A percentile compares a stretch with the other conserved stretches of the same genome.
Evolutionary conservation across 2,888 invertebrate genomes (phyloP).

Genomic region (Didymodactylos carnosus): DNA sequence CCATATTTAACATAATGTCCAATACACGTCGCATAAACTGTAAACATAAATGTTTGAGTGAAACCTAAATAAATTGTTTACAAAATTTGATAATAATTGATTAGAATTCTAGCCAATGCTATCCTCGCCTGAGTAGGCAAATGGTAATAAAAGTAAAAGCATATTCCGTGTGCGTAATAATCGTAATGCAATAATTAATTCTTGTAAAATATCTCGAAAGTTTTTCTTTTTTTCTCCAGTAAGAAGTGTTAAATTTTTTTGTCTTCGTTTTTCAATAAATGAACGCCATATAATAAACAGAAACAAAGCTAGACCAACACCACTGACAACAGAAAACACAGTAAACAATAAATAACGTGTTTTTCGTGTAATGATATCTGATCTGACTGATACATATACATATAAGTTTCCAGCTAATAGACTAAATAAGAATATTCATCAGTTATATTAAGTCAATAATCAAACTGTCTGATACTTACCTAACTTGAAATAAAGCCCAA

Average conservation of each 20-base stretch:
- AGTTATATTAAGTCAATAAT: neutral
- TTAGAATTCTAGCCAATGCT: constrained; percentile 35
- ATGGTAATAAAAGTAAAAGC: constrained; percentile 60
- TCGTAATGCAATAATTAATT: constrained; percentile 37
- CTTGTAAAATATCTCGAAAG: neutral
- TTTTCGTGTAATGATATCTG: neutral
- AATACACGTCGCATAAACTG: constrained; percentile 77
- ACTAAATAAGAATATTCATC: neutral
- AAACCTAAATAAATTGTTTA: constrained; percentile 45
- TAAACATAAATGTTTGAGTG: constrained; percentile 80
- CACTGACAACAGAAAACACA: neutral
- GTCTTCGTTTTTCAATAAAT: neutral
- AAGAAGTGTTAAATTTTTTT: neutral
- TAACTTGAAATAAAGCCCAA: constrained; percentile 64
- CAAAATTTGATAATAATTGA: neutral
- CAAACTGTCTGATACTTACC: neutral
- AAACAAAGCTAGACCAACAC: neutral
- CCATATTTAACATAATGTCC: constrained; percentile 63
- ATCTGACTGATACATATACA: neutral
- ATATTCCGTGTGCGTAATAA: constrained; percentile 63
- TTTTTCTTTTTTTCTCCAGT: neutral
- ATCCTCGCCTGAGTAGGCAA: constrained; percentile 51
- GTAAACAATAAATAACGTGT: neutral
- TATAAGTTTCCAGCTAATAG: neutral
- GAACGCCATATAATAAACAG: neutral